Base-by-base conservation (phyloP, 2,888 invertebrate genomes). In the Nomada fabriciana region DNA sequence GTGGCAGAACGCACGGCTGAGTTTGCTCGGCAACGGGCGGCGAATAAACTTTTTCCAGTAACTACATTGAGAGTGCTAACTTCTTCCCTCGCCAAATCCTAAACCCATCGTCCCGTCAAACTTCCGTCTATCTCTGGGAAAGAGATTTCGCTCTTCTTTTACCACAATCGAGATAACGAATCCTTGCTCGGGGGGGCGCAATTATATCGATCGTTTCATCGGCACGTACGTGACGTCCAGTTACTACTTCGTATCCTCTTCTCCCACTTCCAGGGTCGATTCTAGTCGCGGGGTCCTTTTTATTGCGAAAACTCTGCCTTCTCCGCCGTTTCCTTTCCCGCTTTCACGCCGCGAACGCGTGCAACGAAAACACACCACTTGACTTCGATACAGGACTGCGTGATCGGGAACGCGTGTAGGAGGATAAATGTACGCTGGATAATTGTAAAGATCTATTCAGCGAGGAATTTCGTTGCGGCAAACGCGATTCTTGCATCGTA, bases 181-280 rank as follows among this genome's bases (percentile, higher is more conserved):
- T 88, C 83, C 74, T 64, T 82, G 82, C 63, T 72, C 50, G 29
- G 80, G 69, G 61, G 74, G 71, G 78, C 65, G 70, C 82, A 86
- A 88, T 88, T 88, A 88, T 88, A 88, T 88, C 88, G 88, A 86
- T 88, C 88, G 80, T 86, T 84, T 84, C 86, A 86, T 83, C 78
- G 77, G 67, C 85, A 78, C 83, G 80, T 88, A 84, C 88, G 84
- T 74, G 83, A 80, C 86, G 82, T 79, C 60, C 84, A 61, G 68
- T 84, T 85, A 87, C 36, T 36, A 10, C 82, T 85, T 80, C 55
- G 75, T 69, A 76, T 74, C 60, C 75, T 55, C 53, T 65, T 53
- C 61, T 64, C 42, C 52, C 43, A 18, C 77, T 73, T 36, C 60
- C 15, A 23, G 18, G 7, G 36, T 23, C 42, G 50, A 18, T 13